Conservation (phyloP, 2,113 vertebrate genomes). For the Lepus timidus region DNA sequence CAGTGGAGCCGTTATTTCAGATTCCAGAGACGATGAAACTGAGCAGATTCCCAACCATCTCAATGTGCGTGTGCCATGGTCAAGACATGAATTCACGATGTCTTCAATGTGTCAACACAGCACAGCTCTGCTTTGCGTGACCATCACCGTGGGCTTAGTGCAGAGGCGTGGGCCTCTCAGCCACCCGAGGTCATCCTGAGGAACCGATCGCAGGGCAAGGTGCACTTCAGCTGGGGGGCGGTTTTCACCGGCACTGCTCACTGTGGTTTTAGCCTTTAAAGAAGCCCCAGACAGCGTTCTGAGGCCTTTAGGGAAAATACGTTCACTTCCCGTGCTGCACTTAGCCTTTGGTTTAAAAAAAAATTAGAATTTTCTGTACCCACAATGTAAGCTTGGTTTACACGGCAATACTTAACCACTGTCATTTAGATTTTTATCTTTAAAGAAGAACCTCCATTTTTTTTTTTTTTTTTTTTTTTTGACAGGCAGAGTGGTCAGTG, state of each 20-base stretch:
- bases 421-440: not conserved
- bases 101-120: not conserved
- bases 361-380: not conserved
- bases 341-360: slow-evolving; percentile 11
- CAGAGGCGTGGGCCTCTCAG: not conserved
- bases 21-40: not conserved
- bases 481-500: too few species aligned
- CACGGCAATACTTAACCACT: not conserved
- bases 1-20: not conserved
- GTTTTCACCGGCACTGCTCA: not conserved
- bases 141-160: not conserved
- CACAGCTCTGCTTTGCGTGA: not conserved
- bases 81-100: not conserved
- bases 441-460: not conserved
- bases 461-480: too few species aligned
- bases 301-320: slow-evolving; percentile 24
- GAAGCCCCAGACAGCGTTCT: not conserved
- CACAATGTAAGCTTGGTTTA: slow-evolving; percentile 51
- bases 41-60: not conserved
- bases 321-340: not conserved
- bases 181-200: not conserved
- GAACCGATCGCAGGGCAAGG: not conserved
- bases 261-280: slow-evolving; percentile 29
- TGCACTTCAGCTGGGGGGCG: not conserved
- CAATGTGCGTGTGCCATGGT: not conserved